phyloP scores from a whole-genome alignment of 2,888 invertebrate genomes.

The Drosophila niveifrons region DNA sequence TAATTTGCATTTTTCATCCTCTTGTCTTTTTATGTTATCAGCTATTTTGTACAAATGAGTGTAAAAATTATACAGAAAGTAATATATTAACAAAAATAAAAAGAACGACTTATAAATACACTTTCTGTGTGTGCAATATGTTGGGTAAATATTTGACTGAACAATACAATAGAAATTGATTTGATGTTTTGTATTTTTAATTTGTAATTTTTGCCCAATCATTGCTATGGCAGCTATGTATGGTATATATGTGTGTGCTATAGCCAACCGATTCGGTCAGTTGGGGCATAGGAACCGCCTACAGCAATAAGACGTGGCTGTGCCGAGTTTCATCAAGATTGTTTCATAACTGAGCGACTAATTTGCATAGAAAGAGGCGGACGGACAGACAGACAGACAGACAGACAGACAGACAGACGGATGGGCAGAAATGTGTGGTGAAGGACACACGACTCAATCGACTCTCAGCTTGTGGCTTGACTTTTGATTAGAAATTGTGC shows the following conservation, averaged over 20 bases:
- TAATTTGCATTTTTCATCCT: not conserved
- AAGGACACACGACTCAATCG: not conserved
- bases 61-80: slow-evolving; percentile 9
- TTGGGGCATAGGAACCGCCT: not conserved
- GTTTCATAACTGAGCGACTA: not conserved
- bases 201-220: not conserved
- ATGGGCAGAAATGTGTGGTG: not conserved
- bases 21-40: slow-evolving; percentile 16
- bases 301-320: slow-evolving; percentile 4
- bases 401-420: not conserved
- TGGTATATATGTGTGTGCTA: not conserved
- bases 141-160: too few species aligned
- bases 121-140: too few species aligned
- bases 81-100: not conserved
- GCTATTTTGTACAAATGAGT: slow-evolving; percentile 41
- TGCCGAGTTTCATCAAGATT: not conserved
- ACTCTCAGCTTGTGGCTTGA: not conserved
- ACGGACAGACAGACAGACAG: not conserved
- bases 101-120: too few species aligned
- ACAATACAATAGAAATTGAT: too few species aligned
- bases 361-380: slow-evolving; percentile 2
- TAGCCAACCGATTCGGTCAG: not conserved
- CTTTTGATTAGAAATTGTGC: not conserved
- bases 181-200: not conserved
- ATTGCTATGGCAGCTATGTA: not conserved